Base-by-base conservation (phyloP, 2,888 invertebrate species). In the Calliopum simillimum region DNA sequence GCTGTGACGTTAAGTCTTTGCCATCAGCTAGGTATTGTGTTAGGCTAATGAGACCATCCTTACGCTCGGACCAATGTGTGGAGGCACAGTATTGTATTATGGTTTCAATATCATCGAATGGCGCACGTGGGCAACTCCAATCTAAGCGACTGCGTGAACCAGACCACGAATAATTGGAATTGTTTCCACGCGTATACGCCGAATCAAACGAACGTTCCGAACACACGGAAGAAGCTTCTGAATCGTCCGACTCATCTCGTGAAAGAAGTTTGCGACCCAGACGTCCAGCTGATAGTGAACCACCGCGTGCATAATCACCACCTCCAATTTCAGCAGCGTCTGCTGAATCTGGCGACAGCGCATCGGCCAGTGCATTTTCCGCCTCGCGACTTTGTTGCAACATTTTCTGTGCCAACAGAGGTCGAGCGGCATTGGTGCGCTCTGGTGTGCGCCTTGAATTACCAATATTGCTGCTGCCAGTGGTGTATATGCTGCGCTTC, bases 171-270 rank as follows among this genome's bases (percentile, higher is more conserved):
- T 91, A 92, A 78, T 93, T 93, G 91, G 94, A 89, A 87, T 96
- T 95, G 78, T 93, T 91, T 47, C 90, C 92, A 77, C 94, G 88
- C 72, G 94, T 90, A 78, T 82, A 81, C 53, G 84, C 94, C 2
- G 94, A 94, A 84, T 95, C 94, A 77, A 93, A 91, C 64, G 95
- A 95, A 41, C 95, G 88, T 80, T 98, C 98, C 0, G 97, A 98
- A 84, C 97, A 97, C 13, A 98, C 93, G 81, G 97, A 97, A 61
- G 97, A 98, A 0, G 97, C 97, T 85, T 98, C 98, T 11, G 97
- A 96, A 81, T 96, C 96, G 78, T 93, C 93, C 14, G 92, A 93
- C 80, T 92, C 93, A 80, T 96, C 95, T 41, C 94, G 93, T 2
- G 83, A 82, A 67, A 85, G 78, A 61, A 85, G 77, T 21, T 89